Percentiles rank a stretch among this genome's conserved stretches.
These are phyloP conservation scores for Greenwoodochromis staneri DNA, from an alignment of 2,113 vertebrate genomes.

Conservation along the genomic window DNA sequence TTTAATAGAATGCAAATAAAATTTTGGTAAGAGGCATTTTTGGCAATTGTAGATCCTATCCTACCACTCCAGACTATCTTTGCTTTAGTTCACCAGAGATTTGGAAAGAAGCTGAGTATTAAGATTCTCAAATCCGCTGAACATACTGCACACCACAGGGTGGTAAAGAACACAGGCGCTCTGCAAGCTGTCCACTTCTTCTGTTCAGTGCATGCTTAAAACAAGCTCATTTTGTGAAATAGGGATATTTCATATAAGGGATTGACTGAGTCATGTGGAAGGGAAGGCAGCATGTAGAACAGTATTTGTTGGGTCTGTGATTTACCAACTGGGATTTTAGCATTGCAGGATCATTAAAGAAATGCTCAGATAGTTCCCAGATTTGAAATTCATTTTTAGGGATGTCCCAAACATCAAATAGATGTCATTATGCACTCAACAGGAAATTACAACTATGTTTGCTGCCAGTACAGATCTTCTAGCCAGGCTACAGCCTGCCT, in stretches of 20 bases:
- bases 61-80: neutral
- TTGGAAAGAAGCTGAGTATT: conserved; percentile 1
- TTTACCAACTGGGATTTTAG: neutral
- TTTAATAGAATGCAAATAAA: neutral
- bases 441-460: neutral
- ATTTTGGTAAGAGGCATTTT: neutral
- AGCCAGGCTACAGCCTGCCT: neutral
- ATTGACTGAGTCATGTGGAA: neutral
- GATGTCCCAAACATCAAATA: neutral
- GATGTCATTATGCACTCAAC: neutral
- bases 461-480: neutral
- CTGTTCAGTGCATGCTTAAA: neutral
- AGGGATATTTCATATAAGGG: neutral
- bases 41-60: neutral
- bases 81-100: neutral
- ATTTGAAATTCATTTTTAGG: neutral
- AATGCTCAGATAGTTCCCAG: neutral
- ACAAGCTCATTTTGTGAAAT: neutral
- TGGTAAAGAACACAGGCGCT: neutral
- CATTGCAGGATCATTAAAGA: neutral
- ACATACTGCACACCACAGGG: conserved; percentile 30
- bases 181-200: conserved; percentile 27
- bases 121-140: conserved; percentile 13
- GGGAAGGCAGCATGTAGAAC: neutral
- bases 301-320: neutral